Evolutionary conservation across 2,113 vertebrate species (phyloP).

Genomic region (Rhipidura dahli): DNA sequence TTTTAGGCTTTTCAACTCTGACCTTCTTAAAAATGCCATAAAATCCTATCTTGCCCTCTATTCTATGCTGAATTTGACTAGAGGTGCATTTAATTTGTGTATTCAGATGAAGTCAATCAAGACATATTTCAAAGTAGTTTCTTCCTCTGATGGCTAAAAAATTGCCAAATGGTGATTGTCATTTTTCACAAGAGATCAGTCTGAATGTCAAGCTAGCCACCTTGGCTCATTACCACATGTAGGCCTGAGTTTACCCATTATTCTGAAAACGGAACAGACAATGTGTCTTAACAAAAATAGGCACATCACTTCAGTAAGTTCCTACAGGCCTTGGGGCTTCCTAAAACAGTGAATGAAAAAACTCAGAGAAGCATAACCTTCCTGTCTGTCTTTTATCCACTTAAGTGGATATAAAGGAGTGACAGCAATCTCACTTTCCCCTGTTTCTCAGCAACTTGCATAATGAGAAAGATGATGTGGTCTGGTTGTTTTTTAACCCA

Average conservation of each 20-base stretch:
- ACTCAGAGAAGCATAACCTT: slow-evolving; percentile 3
- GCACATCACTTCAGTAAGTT: neutral
- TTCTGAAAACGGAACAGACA: neutral
- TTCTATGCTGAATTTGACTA: neutral
- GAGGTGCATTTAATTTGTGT: neutral
- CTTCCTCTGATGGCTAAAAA: neutral
- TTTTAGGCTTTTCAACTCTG: neutral
- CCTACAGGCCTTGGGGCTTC: neutral
- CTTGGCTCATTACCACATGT: neutral
- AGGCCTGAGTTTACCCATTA: neutral
- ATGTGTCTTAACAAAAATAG: slow-evolving; percentile 5
- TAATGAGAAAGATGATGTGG: neutral
- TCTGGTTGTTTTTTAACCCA: neutral
- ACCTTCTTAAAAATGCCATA: neutral
- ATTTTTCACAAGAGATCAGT: slow-evolving; percentile 1
- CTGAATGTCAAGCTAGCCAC: neutral
- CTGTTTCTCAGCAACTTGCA: neutral
- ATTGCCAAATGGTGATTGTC: neutral
- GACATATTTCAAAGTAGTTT: neutral
- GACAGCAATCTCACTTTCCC: neutral
- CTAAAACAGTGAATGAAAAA: slow-evolving; percentile 11
- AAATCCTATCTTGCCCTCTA: neutral
- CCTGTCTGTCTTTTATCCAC: neutral
- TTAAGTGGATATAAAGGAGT: neutral
- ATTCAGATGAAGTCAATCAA: neutral